Base-by-base conservation (phyloP, 2,113 vertebrate genomes). In the Ophiodon elongatus region DNA sequence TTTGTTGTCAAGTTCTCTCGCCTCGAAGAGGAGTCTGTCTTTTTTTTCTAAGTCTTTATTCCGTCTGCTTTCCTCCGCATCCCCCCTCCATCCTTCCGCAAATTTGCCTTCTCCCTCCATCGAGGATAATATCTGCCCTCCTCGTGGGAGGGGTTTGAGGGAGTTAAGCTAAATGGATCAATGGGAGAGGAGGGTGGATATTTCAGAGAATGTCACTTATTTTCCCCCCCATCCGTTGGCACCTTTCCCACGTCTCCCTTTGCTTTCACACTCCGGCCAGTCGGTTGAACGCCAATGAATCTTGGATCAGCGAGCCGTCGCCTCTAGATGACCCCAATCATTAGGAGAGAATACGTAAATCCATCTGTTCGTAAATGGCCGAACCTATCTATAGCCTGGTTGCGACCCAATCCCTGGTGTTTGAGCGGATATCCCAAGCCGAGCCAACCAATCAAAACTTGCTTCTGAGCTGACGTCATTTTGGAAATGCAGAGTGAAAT, bases 81-180 rank as follows among this genome's bases (percentile, higher is more conserved):
- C 78, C 79, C 17, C 54, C 68, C 74, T 85, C 67, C 60, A 75
- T 82, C 76, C 81, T 59, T 74, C 70, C 52, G 62, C 82, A 73
- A 66, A 45, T 72, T 80, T 57, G 27, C 85, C 86, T 75, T 88
- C 80, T 91, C 83, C 69, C 77, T 89, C 74, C 52, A 74, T 84
- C 52, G 13, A 74, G 85, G 71, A 85, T 86, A 64, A 79, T 91
- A 76, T 90, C 85, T 84, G 83, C 84, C 81, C 83, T 83, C 79
- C 54, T 77, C 47, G 54, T 86, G 85, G 90, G 89, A 84, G 91
- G 84, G 47, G 64, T 85, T 84, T 87, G 35, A 62, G 60, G 80
- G 80, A 82, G 74, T 88, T 90, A 73, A 85, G 80, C 68, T 77
- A 84, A 88, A 85, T 81, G 77, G 91, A 85, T 92, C 85, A 86